Evolutionary conservation across 2,888 invertebrate species (phyloP).

Genomic region (Dicyrtomina minuta): DNA sequence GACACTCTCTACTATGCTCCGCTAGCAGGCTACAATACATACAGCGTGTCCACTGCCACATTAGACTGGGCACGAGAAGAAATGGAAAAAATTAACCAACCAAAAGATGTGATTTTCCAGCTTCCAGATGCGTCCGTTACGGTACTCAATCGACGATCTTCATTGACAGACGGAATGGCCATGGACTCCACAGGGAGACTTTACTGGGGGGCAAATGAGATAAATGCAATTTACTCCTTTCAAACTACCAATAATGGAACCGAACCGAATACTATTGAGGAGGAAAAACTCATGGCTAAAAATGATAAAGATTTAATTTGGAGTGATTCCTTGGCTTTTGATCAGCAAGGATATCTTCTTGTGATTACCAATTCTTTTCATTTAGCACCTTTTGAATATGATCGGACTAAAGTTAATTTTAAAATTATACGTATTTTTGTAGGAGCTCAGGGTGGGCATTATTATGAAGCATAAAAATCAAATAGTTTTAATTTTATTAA

Average conservation of each 20-base stretch:
- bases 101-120: slow-evolving; percentile 37
- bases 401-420: neutral
- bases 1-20: slow-evolving; percentile 68
- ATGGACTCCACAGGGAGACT: slow-evolving; percentile 72
- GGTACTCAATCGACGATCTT: slow-evolving; percentile 66
- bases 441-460: no score
- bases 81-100: no score
- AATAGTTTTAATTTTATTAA: no score
- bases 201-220: slow-evolving; percentile 69
- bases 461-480: no score
- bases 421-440: neutral
- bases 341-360: slow-evolving; percentile 65
- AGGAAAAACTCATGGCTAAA: slow-evolving; percentile 61
- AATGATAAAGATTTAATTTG: slow-evolving; percentile 71
- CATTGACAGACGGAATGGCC: slow-evolving; percentile 73
- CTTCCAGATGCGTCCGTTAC: slow-evolving; percentile 61
- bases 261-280: slow-evolving; percentile 65
- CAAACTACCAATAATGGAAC: no score
- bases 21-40: slow-evolving; percentile 69
- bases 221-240: slow-evolving; percentile 71
- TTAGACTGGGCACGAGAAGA: no score
- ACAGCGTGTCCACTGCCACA: slow-evolving; percentile 65
- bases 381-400: slow-evolving; percentile 12
- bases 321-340: slow-evolving; percentile 68
- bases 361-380: slow-evolving; percentile 69